Evolutionary conservation across 2,888 invertebrate genomes (phyloP).

Genomic region (Mantis religiosa): DNA sequence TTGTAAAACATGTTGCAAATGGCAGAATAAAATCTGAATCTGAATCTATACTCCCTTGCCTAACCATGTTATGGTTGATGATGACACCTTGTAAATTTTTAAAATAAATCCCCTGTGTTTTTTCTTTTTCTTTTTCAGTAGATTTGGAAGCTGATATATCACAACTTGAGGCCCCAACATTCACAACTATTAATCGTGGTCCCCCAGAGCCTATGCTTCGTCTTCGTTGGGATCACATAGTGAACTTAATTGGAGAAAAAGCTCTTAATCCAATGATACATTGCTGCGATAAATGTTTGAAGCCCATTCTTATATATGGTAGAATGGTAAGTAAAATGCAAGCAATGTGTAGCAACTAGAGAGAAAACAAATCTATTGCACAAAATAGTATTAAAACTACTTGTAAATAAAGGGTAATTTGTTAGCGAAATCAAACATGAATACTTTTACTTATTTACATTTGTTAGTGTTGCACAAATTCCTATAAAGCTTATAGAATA

Average conservation of each 20-base stretch:
- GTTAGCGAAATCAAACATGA: too few species aligned
- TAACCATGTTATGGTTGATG: too few species aligned
- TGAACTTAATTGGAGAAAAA: conserved; percentile 91
- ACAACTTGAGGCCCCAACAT: conserved; percentile 84
- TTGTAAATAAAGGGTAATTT: too few species aligned
- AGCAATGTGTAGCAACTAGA: neutral
- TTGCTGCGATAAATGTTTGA: conserved; percentile 90
- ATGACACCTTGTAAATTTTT: too few species aligned
- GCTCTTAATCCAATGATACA: conserved; percentile 95
- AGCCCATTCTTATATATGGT: conserved; percentile 95
- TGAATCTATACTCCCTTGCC: too few species aligned
- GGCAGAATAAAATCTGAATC: too few species aligned
- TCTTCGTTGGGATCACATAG: conserved; percentile 86
- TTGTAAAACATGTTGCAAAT: too few species aligned
- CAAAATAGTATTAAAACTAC: too few species aligned
- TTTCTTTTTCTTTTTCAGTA: conserved; percentile 48
- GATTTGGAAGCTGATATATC: conserved; percentile 91
- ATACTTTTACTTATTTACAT: too few species aligned
- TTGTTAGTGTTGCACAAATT: too few species aligned
- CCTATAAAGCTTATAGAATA: too few species aligned
- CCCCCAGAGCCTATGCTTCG: conserved; percentile 88
- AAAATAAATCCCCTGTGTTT: too few species aligned
- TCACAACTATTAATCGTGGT: conserved; percentile 82
- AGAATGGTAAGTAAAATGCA: conserved; percentile 67
- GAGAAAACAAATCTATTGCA: neutral